Evolutionary conservation across 1,140 invertebrate species (phyloP).

Genomic region (Hypsibius dujardini): DNA sequence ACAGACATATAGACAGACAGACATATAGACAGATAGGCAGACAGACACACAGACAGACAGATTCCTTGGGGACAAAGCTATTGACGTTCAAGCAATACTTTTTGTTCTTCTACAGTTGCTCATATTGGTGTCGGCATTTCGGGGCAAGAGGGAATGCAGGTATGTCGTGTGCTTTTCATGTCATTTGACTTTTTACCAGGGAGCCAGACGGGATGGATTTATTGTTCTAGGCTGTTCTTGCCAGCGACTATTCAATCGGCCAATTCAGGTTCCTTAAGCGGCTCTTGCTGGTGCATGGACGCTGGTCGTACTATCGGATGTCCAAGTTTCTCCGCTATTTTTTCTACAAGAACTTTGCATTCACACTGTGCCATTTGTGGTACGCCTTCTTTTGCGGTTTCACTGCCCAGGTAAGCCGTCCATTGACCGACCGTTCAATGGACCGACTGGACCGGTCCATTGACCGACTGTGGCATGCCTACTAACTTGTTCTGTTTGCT

Average conservation of each 20-base stretch:
- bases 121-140: slow-evolving; percentile 98
- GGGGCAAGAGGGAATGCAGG: slow-evolving; percentile 89
- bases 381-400: slow-evolving; percentile 99
- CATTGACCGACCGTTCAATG: too few relatives aligned
- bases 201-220: too few relatives aligned
- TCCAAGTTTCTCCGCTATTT: slow-evolving; percentile 97
- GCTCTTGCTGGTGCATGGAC: slow-evolving; percentile 83
- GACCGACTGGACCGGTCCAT: too few relatives aligned
- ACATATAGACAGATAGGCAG: too few relatives aligned
- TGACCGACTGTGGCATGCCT: too few relatives aligned
- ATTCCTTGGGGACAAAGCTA: too few relatives aligned
- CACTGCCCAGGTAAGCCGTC: slow-evolving; percentile 70
- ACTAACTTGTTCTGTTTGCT: too few relatives aligned
- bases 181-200: too few relatives aligned
- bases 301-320: slow-evolving; percentile 85
- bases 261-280: slow-evolving; percentile 92
- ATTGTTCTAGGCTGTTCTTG: slow-evolving; percentile 54
- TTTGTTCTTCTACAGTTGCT: slow-evolving; percentile 49
- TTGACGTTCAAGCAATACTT: neutral
- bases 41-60: too few relatives aligned
- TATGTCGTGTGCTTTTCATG: too few relatives aligned
- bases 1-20: too few relatives aligned
- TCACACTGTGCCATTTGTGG: slow-evolving; percentile 97
- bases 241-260: slow-evolving; percentile 89
- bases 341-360: slow-evolving; percentile 99